These are phyloP conservation scores for Chrysolina americana DNA, from an alignment of 2,888 invertebrate genomes.

Conservation along the genomic window DNA sequence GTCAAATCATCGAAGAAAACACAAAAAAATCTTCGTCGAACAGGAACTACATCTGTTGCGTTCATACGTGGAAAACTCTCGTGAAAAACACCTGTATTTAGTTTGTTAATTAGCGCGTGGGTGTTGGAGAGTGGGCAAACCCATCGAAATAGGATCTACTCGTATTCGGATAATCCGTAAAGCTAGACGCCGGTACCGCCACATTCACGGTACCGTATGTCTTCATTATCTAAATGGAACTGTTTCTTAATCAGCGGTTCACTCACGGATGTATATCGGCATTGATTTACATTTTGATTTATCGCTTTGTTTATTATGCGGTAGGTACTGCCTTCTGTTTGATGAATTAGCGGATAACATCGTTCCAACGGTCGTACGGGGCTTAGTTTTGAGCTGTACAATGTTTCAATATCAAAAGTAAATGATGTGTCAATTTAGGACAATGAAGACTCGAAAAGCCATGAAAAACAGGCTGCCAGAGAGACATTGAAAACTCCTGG, in stretches of 20 bases:
- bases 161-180: not conserved
- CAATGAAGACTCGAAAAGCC: too few relatives aligned
- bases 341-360: not conserved
- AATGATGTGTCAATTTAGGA: too few relatives aligned
- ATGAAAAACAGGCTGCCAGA: too few relatives aligned
- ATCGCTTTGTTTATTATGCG: not conserved
- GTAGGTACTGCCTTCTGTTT: not conserved
- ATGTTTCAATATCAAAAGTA: too few relatives aligned
- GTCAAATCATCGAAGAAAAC: too few relatives aligned
- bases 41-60: not conserved
- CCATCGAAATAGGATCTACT: not conserved
- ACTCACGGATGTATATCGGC: not conserved
- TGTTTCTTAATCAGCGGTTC: not conserved
- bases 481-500: too few relatives aligned
- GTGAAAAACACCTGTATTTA: conserved; percentile 7
- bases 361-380: too few relatives aligned
- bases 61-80: not conserved
- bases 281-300: not conserved
- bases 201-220: not conserved
- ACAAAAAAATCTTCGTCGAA: too few relatives aligned
- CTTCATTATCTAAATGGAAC: not conserved
- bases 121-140: not conserved
- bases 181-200: not conserved
- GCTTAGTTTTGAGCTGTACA: too few relatives aligned
- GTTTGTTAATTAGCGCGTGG: not conserved